Conservation (phyloP, 2,113 vertebrate species). For the Sylvilagus bachmani region DNA sequence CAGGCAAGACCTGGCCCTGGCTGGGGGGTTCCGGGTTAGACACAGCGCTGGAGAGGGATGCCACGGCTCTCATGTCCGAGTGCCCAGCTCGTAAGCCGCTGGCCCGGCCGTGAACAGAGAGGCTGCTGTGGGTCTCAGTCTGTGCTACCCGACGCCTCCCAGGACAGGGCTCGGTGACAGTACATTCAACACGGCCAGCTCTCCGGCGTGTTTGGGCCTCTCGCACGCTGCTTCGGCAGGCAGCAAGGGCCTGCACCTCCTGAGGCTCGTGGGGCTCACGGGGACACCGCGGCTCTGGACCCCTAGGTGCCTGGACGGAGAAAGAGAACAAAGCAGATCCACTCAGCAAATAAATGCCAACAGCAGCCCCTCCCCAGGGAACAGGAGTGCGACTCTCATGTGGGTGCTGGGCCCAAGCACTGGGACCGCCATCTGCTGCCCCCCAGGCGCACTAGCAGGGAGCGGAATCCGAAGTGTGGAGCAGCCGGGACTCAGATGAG, state of each 20-base stretch:
- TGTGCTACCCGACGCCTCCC: neutral
- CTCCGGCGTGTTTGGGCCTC: neutral
- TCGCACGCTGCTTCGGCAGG: neutral
- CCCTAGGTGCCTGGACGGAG: neutral
- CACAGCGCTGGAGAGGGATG: accelerated
- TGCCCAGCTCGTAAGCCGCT: too few relatives aligned
- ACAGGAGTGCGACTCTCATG: too few relatives aligned
- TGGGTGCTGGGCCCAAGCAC: too few relatives aligned
- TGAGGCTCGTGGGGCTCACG: neutral
- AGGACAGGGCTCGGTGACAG: neutral
- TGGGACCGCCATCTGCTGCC: too few relatives aligned
- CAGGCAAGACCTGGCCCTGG: too few relatives aligned
- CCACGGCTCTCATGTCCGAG: accelerated
- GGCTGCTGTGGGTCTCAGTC: neutral
- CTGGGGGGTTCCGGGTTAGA: accelerated
- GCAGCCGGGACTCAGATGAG: too few relatives aligned
- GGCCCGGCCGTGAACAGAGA: neutral
- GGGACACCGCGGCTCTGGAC: accelerated
- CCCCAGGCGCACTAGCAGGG: too few relatives aligned
- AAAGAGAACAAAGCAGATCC: neutral
- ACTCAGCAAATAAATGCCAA: neutral
- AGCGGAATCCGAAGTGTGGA: too few relatives aligned
- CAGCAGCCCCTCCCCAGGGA: too few relatives aligned
- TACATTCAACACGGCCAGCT: neutral
- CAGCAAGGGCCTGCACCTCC: neutral